Evolutionary conservation across 2,888 invertebrate species (phyloP).

Genomic region (Spatulosminthurus flaviceps): DNA sequence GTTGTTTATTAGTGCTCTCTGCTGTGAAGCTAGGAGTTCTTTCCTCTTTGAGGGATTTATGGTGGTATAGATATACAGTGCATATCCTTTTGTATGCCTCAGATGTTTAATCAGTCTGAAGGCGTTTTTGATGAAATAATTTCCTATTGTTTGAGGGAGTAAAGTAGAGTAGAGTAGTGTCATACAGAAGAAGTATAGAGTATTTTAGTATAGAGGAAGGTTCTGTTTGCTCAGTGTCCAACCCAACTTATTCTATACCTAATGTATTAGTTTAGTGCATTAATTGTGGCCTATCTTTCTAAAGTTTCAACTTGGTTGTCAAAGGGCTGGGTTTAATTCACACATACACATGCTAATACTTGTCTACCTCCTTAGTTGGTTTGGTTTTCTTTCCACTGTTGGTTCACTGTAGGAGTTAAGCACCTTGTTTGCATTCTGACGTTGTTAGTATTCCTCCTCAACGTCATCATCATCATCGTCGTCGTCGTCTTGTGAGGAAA

Average conservation of each 20-base stretch:
- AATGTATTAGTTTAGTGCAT: neutral
- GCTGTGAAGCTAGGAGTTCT: neutral
- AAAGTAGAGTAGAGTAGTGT: neutral
- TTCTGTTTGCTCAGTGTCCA: neutral
- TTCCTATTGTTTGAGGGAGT: neutral
- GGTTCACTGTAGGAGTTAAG: neutral
- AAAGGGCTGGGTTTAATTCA: conserved; percentile 11
- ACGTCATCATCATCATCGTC: too few species aligned
- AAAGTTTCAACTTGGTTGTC: neutral
- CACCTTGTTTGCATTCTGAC: neutral
- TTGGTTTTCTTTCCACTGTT: neutral
- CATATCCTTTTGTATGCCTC: neutral
- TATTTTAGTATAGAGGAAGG: neutral
- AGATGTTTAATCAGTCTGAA: neutral
- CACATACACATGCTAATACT: too few species aligned
- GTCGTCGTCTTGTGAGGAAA: neutral
- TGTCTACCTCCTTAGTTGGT: conserved; percentile 18
- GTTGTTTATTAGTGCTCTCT: neutral
- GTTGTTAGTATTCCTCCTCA: too few species aligned
- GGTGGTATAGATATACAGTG: neutral
- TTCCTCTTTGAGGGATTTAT: neutral
- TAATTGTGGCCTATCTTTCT: neutral
- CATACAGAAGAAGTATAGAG: too few species aligned
- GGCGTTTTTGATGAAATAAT: neutral
- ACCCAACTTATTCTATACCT: too few species aligned